Evolutionary conservation across 2,113 vertebrate species (phyloP).

Genomic region (Grallaria varia): DNA sequence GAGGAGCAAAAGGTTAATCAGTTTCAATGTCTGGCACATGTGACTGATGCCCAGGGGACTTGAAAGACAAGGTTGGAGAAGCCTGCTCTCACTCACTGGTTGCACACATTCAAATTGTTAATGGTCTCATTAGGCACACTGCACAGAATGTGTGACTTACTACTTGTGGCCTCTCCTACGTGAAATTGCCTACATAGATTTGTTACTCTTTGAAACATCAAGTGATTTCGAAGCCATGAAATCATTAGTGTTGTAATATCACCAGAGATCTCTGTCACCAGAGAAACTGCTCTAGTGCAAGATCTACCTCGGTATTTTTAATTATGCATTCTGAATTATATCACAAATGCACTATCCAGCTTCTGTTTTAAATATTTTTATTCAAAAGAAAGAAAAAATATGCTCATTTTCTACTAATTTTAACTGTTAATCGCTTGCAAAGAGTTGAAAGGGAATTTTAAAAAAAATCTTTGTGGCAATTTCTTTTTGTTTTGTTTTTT

Average conservation of each 20-base stretch:
- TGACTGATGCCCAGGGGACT: slow-evolving; percentile 15
- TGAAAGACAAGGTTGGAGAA: not conserved
- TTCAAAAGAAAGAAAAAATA: not conserved
- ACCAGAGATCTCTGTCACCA: not conserved
- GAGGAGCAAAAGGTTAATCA: slow-evolving; percentile 8
- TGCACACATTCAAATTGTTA: not conserved
- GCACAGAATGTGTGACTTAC: not conserved
- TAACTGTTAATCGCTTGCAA: not conserved
- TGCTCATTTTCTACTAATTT: not conserved
- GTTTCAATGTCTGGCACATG: not conserved
- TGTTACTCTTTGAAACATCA: not conserved
- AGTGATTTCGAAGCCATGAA: not conserved
- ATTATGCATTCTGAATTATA: not conserved
- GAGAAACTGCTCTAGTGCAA: not conserved
- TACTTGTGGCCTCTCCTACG: not conserved
- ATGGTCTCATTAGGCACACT: slow-evolving; percentile 30
- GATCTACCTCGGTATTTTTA: not conserved
- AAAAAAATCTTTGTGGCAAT: not conserved
- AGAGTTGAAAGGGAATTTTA: not conserved
- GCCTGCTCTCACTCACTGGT: not conserved
- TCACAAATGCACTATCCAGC: rapidly evolving
- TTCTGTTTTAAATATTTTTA: not conserved
- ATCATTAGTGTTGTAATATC: not conserved
- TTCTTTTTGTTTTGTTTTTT: too few species aligned
- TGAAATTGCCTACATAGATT: not conserved